These are phyloP conservation scores for Alloscopus bannaensis DNA, from an alignment of 2,888 invertebrate genomes.

Conservation along the genomic window DNA sequence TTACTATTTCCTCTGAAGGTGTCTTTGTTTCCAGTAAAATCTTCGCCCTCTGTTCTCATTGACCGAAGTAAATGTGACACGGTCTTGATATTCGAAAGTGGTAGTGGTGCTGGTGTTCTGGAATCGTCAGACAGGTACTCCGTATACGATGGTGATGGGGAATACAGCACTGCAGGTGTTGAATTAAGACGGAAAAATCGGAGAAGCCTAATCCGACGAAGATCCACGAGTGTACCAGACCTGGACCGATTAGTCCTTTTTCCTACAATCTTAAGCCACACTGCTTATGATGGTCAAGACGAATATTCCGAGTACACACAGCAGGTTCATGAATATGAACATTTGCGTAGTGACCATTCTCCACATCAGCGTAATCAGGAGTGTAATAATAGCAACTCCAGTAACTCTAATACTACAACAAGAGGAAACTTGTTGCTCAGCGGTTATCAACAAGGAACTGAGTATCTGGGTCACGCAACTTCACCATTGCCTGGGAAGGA, in stretches of 20 bases:
- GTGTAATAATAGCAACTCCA: too few species aligned
- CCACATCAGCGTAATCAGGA: too few species aligned
- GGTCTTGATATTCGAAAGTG: slow-evolving; percentile 31
- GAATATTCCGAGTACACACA: too few species aligned
- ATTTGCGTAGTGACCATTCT: too few species aligned
- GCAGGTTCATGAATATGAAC: too few species aligned
- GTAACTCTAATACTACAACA: background rate
- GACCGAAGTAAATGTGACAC: slow-evolving; percentile 59
- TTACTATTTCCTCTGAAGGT: slow-evolving; percentile 79
- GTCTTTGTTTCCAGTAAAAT: slow-evolving; percentile 79
- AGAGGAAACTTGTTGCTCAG: slow-evolving; percentile 41
- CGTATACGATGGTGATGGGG: slow-evolving; percentile 18
- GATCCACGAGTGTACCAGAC: slow-evolving; percentile 72
- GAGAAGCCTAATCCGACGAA: slow-evolving; percentile 66
- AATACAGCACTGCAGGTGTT: slow-evolving; percentile 63
- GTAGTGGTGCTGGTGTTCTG: background rate
- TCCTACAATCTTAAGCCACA: slow-evolving; percentile 3
- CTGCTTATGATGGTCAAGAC: too few species aligned
- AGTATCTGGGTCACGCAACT: slow-evolving; percentile 20
- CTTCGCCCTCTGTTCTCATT: slow-evolving; percentile 73
- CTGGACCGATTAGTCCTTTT: slow-evolving; percentile 69
- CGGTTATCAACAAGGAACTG: slow-evolving; percentile 3
- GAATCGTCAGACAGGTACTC: background rate
- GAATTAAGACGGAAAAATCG: slow-evolving; percentile 48
- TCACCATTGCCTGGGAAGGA: slow-evolving; percentile 1